Base-by-base conservation (phyloP, 2,797 vertebrate genomes). In the Harpagifer antarcticus region DNA sequence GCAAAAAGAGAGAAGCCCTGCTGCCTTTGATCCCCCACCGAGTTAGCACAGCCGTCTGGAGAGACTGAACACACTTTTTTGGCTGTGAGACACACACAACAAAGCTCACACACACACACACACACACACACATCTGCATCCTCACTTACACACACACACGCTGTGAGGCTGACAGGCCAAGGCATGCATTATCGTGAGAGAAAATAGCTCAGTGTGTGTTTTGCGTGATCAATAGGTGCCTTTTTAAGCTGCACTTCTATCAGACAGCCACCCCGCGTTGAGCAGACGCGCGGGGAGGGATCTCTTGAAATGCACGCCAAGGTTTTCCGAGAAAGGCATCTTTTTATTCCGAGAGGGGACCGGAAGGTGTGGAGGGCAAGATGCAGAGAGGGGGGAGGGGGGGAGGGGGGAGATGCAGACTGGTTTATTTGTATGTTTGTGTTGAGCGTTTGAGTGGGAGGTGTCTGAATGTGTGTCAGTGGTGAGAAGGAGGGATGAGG, bases 1-100 rank as follows among this genome's bases (percentile, higher is more conserved):
- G 77, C 78, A 66, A 78, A 84, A 79, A 76, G 78, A 80, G 78
- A 84, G 74, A 86, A 84, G 70, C 76, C 83, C 85, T 79, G 88
- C 88, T 81, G 76, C 81, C 77, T 91, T 82, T 87, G 86, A 89
- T 90, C 84, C 76, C 86, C 81, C 78, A 75, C 78, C 65, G 77
- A 85, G 85, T 84, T 86, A 61, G n/a, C 85, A 86, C 61, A n/a
- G n/a, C n/a, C 31, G 85, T 72, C 81, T 86, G 88, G 80, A 85
- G 80, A 92, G 85, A 90, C 85, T 88, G 86, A n/a, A n/a, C 87
- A 89, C 89, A 89, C 84, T 87, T 78, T 33, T 80, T 83, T 58
- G 75, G 83, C 81, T 81, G 90, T 87, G 84, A 91, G 85, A 19
- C 14, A 16, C 62, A 42, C 55, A 57, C 50, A 47, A n/a, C n/a